phyloP scores from a whole-genome alignment of 2,113 vertebrate species.

The Pachycephala philippinensis region DNA sequence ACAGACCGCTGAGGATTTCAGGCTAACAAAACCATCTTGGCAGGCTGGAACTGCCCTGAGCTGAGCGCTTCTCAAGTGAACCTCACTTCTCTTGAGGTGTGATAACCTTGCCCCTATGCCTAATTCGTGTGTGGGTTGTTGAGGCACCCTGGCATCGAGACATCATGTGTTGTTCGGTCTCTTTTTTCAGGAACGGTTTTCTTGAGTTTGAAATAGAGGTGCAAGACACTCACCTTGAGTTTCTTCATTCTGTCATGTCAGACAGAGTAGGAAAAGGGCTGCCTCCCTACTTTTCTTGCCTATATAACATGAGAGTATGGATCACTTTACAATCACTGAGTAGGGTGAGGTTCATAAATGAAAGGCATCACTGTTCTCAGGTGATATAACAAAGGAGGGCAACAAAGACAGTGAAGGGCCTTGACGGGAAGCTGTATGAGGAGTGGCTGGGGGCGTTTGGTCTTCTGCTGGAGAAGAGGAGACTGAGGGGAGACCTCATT shows the following conservation, averaged over 20 bases:
- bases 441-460: not conserved
- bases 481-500: not conserved
- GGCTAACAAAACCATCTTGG: not conserved
- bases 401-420: accelerated
- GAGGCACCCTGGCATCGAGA: not conserved
- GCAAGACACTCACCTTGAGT: not conserved
- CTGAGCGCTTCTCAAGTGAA: not conserved
- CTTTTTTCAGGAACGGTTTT: not conserved
- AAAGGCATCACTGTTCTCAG: not conserved
- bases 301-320: not conserved
- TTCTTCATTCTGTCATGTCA: not conserved
- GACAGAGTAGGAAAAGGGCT: not conserved
- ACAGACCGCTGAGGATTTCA: not conserved
- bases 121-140: not conserved
- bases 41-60: not conserved
- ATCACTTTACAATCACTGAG: not conserved
- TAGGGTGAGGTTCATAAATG: not conserved
- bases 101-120: not conserved
- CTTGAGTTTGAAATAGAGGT: not conserved
- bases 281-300: not conserved
- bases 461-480: not conserved
- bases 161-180: not conserved
- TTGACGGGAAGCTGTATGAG: not conserved
- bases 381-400: not conserved
- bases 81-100: not conserved